Percentiles rank a stretch among this genome's conserved stretches.
Conservation (phyloP, 2,113 vertebrate species). For the Nibea albiflora region DNA sequence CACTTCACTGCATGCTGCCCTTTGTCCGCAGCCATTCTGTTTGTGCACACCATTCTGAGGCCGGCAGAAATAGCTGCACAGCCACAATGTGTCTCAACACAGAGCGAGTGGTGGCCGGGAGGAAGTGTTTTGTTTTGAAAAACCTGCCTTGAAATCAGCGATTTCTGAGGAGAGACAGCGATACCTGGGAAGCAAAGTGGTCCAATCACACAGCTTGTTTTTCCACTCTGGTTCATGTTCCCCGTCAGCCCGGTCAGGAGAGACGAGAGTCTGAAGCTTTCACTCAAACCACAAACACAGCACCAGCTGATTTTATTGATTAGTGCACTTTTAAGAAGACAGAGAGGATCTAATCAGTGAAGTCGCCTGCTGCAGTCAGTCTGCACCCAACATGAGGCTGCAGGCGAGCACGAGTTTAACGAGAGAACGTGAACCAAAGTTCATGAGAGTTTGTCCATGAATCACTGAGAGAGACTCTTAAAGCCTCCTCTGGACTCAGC, state of each 20-base stretch:
- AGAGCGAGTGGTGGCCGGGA: constrained; percentile 42
- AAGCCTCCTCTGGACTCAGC: background rate
- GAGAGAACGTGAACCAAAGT: background rate
- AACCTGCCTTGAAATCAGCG: constrained; percentile 41
- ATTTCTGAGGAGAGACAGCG: constrained; percentile 28
- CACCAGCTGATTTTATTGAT: background rate
- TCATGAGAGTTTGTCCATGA: background rate
- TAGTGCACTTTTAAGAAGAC: background rate
- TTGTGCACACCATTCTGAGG: constrained; percentile 64
- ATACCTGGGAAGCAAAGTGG: constrained; percentile 41
- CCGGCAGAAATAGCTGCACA: constrained; percentile 62
- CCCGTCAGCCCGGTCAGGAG: background rate
- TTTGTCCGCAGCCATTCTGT: constrained; percentile 73
- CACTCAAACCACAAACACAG: background rate
- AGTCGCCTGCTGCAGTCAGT: background rate
- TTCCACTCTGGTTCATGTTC: background rate
- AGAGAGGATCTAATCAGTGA: background rate
- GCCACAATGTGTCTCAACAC: constrained; percentile 42
- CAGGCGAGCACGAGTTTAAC: no score
- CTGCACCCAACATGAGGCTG: background rate
- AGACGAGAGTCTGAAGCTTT: background rate
- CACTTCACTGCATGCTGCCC: constrained; percentile 79
- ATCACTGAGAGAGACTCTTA: background rate
- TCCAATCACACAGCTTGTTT: background rate
- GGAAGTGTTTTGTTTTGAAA: constrained; percentile 70